Evolutionary conservation across 2,888 invertebrate species (phyloP).

Genomic region (Sesia bembeciformis): DNA sequence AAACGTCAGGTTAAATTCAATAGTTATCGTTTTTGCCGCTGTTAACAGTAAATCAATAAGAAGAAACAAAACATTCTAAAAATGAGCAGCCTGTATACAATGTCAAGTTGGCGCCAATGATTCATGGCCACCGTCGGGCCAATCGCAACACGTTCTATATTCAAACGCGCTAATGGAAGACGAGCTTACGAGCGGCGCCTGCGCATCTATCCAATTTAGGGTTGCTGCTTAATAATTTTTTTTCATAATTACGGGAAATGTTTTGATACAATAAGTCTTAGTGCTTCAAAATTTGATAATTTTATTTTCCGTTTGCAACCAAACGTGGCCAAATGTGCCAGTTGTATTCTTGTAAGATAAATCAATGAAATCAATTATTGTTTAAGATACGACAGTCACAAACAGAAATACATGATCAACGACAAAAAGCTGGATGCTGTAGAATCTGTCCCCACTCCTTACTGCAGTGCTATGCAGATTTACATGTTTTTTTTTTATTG

Average conservation of each 20-base stretch:
- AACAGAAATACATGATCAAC: conserved; percentile 78
- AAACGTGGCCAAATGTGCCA: no score
- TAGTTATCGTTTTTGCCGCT: no score
- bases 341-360: no score
- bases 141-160: conserved; percentile 59
- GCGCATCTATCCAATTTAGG: conserved; percentile 36
- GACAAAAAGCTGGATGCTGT: conserved; percentile 77
- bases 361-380: no score
- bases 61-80: neutral
- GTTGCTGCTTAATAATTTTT: conserved; percentile 26
- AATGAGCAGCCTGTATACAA: neutral
- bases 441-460: conserved; percentile 79
- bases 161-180: conserved; percentile 66
- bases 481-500: conserved; percentile 21
- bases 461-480: conserved; percentile 83
- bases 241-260: neutral
- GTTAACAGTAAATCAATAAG: neutral
- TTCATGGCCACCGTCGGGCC: conserved; percentile 40
- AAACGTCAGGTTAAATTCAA: no score
- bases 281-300: no score
- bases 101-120: conserved; percentile 45
- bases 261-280: no score
- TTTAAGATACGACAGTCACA: conserved; percentile 68
- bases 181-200: conserved; percentile 50
- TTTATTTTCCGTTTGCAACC: no score